Evolutionary conservation across 2,113 vertebrate genomes (phyloP).

Genomic region (Indicator maculatus): DNA sequence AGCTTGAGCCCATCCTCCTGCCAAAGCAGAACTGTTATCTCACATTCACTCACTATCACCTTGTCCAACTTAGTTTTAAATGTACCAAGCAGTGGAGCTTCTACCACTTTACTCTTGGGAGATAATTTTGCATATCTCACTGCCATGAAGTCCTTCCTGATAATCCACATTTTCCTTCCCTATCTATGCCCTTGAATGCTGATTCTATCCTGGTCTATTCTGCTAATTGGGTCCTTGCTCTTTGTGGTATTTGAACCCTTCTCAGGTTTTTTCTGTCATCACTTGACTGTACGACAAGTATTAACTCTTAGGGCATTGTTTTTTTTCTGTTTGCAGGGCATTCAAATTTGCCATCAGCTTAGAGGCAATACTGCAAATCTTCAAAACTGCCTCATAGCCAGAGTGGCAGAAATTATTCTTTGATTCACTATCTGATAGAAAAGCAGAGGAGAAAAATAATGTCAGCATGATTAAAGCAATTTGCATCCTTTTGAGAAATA

Average conservation of each 20-base stretch:
- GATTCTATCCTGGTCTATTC: background rate
- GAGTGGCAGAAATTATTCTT: background rate
- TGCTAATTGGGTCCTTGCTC: background rate
- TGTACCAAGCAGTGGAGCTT: background rate
- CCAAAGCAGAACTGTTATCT: background rate
- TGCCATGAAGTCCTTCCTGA: background rate
- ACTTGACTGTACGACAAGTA: background rate
- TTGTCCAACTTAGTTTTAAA: slow-evolving; percentile 24
- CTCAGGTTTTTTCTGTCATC: background rate
- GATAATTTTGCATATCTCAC: background rate
- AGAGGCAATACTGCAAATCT: background rate
- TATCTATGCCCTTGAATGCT: background rate
- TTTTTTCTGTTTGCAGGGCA: accelerated
- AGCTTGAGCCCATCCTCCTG: background rate
- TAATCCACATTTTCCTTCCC: background rate
- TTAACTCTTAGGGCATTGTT: background rate
- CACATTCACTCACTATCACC: background rate
- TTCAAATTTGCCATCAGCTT: background rate
- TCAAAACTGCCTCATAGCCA: background rate
- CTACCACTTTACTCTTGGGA: background rate
- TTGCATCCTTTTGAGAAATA: background rate
- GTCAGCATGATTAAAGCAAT: background rate
- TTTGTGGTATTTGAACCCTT: background rate
- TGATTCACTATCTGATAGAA: background rate
- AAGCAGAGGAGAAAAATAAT: background rate